Conservation (phyloP, 2,888 invertebrate species). For the Athrips mouffetella region DNA sequence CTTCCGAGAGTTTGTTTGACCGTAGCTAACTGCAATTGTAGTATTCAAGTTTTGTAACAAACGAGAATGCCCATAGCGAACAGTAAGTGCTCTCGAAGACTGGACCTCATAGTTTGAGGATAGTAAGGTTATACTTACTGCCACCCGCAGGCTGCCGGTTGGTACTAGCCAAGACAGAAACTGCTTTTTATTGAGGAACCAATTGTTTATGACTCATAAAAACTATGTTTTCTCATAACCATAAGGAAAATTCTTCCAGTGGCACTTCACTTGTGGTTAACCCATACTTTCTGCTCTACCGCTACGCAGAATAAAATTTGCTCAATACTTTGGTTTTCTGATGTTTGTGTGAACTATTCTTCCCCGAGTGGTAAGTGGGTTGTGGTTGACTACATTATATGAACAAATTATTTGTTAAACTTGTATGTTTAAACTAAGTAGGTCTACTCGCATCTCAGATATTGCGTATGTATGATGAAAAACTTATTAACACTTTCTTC, state of each 20-base stretch:
- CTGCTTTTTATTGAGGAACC: constrained; percentile 34
- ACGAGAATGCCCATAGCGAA: constrained; percentile 8
- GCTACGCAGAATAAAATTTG: too few species aligned
- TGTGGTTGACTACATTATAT: too few species aligned
- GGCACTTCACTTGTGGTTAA: constrained; percentile 28
- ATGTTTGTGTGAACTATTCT: too few species aligned
- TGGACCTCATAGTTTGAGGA: constrained; percentile 14
- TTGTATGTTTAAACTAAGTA: too few species aligned
- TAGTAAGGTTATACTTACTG: background rate
- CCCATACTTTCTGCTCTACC: constrained; percentile 2
- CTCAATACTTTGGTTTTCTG: too few species aligned
- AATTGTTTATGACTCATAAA: constrained; percentile 45
- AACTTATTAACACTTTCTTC: too few species aligned
- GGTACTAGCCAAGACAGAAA: background rate
- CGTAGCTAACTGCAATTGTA: background rate
- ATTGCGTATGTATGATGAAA: too few species aligned
- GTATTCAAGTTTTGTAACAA: constrained; percentile 10
- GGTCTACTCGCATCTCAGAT: too few species aligned
- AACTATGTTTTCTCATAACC: constrained; percentile 16
- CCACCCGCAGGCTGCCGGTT: constrained; percentile 9
- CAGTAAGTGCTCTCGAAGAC: background rate
- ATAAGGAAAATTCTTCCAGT: background rate
- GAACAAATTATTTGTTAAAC: too few species aligned
- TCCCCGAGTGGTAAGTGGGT: too few species aligned
- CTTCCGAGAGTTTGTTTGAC: background rate